Percentiles rank a stretch among this genome's conserved stretches.
These are phyloP conservation scores for Doryteuthis pealeii DNA, from an alignment of 1,140 invertebrate species.

Conservation along the genomic window DNA sequence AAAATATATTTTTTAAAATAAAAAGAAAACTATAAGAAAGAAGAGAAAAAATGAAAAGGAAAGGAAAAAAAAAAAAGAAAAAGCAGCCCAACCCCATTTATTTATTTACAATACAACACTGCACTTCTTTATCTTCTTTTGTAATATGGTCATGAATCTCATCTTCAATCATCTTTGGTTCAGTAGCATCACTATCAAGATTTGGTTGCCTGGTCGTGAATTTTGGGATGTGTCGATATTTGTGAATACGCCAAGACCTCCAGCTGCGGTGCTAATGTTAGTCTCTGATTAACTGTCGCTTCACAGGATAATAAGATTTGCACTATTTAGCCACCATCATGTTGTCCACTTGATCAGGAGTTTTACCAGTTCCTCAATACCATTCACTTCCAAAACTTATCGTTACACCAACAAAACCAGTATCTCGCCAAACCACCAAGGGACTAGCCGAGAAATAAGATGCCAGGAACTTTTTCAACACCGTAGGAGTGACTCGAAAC, in stretches of 20 bases:
- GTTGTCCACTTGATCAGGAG: constrained; percentile 97
- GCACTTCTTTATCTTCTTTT: constrained; percentile 14
- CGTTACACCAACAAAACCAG: constrained; percentile 94
- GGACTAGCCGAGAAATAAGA: constrained; percentile 84
- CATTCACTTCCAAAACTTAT: constrained; percentile 99
- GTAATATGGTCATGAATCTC: constrained; percentile 51
- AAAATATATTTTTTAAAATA: too few relatives aligned
- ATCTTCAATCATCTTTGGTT: constrained; percentile 50
- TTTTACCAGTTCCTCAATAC: constrained; percentile 83
- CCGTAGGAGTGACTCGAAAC: constrained; percentile 85
- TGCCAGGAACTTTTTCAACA: constrained; percentile 68
- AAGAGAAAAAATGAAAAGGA: too few relatives aligned
- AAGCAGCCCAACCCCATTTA: too few relatives aligned
- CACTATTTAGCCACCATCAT: constrained; percentile 99
- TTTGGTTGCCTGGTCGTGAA: constrained; percentile 35
- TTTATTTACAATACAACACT: constrained; percentile 4
- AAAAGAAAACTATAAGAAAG: too few relatives aligned
- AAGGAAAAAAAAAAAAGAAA: too few relatives aligned
- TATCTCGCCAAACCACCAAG: constrained; percentile 78
- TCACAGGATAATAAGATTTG: constrained; percentile 95
- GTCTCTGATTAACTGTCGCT: constrained; percentile 60
- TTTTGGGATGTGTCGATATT: constrained; percentile 47
- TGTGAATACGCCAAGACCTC: constrained; percentile 45
- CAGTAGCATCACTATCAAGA: constrained; percentile 51
- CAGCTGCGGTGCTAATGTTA: constrained; percentile 52